phyloP scores from a whole-genome alignment of 2,797 vertebrate genomes.

The Tokudaia muenninki region DNA sequence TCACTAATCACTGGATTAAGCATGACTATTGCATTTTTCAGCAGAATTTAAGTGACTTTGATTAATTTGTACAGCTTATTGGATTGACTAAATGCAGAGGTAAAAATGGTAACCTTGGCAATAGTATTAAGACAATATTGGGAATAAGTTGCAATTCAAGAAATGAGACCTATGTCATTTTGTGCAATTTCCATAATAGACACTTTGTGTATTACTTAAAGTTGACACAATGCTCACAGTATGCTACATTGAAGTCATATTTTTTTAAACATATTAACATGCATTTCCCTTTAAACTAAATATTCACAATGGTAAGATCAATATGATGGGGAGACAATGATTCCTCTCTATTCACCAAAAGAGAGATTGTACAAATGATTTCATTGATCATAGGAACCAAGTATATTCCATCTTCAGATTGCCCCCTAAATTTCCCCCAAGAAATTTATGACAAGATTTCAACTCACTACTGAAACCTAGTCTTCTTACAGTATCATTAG shows the following conservation, averaged over 20 bases:
- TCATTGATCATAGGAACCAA: not conserved
- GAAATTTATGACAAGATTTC: not conserved
- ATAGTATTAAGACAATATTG: not conserved
- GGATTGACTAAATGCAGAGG: not conserved
- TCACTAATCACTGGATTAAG: not conserved
- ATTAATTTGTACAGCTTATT: not conserved
- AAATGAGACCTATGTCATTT: not conserved
- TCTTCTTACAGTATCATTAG: not conserved
- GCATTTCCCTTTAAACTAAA: not conserved
- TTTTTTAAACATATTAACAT: slow-evolving; percentile 11
- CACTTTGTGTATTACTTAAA: not conserved
- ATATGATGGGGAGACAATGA: not conserved
- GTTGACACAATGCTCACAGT: not conserved
- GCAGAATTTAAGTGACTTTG: not conserved
- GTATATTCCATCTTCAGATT: not conserved
- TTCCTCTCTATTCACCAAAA: not conserved
- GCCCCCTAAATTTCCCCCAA: not conserved
- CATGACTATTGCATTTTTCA: not conserved
- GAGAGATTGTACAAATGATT: not conserved
- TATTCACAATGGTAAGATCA: not conserved
- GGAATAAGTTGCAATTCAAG: not conserved
- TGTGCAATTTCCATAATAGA: not conserved
- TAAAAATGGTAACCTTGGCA: not conserved
- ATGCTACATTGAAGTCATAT: not conserved
- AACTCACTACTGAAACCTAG: not conserved